Percentiles rank a stretch among this genome's conserved stretches.
These are phyloP conservation scores for Reinhardtius hippoglossoides DNA, from an alignment of 2,113 vertebrate species.

Conservation along the genomic window DNA sequence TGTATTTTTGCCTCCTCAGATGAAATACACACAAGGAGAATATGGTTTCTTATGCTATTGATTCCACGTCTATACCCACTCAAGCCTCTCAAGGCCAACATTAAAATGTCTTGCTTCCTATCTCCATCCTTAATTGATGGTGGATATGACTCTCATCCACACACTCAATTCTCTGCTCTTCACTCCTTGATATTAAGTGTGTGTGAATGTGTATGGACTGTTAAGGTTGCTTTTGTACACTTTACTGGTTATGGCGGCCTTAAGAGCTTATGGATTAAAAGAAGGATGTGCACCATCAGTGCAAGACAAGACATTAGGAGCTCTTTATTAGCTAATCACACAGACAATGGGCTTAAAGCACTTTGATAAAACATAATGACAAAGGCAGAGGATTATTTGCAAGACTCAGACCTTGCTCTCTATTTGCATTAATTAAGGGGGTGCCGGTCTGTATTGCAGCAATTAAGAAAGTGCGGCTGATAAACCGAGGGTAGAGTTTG, in stretches of 20 bases:
- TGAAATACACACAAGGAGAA: constrained; percentile 14
- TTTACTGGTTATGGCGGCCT: constrained; percentile 72
- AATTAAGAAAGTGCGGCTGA: constrained; percentile 59
- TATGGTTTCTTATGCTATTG: constrained; percentile 67
- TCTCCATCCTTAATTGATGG: constrained; percentile 79
- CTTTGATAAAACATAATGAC: constrained; percentile 71
- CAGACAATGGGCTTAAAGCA: constrained; percentile 73
- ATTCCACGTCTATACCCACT: constrained; percentile 65
- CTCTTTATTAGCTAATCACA: constrained; percentile 79
- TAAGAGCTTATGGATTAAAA: constrained; percentile 82
- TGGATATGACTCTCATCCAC: constrained; percentile 69
- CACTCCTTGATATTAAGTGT: constrained; percentile 74
- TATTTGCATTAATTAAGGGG: constrained; percentile 75
- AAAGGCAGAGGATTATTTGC: constrained; percentile 48
- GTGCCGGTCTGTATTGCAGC: constrained; percentile 49
- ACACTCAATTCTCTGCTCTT: constrained; percentile 64
- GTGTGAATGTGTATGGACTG: constrained; percentile 70
- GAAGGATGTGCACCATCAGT: constrained; percentile 70
- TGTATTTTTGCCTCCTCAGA: constrained; percentile 25
- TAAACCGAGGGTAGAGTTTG: constrained; percentile 30
- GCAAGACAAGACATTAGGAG: constrained; percentile 79
- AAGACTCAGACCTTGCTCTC: constrained; percentile 16
- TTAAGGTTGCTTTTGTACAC: constrained; percentile 66
- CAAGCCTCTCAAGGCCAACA: constrained; percentile 73
- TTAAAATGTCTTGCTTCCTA: constrained; percentile 72